Percentiles rank a stretch among this genome's conserved stretches.
Evolutionary conservation across 2,113 vertebrate genomes (phyloP).

Genomic region (Pandion haliaetus): DNA sequence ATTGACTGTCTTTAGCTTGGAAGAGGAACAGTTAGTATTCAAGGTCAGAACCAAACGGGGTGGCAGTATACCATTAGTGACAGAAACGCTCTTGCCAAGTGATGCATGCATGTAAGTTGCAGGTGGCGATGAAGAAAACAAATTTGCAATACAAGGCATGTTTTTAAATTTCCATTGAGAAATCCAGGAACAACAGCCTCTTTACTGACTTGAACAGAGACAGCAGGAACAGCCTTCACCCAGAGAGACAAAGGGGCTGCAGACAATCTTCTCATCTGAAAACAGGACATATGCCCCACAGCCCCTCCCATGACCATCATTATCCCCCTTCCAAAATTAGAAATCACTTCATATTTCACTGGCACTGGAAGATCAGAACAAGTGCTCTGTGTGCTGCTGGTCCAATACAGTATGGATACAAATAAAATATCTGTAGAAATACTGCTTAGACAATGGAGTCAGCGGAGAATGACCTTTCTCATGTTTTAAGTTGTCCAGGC

Average conservation of each 20-base stretch:
- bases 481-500: background rate
- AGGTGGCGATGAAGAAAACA: background rate
- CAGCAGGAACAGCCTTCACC: background rate
- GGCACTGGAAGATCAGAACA: background rate
- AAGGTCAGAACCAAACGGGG: background rate
- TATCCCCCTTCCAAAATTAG: background rate
- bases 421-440: background rate
- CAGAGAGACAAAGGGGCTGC: background rate
- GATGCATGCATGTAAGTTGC: background rate
- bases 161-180: background rate
- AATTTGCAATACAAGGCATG: background rate
- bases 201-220: background rate
- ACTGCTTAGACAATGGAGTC: background rate
- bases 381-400: background rate
- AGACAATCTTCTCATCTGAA: background rate
- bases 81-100: background rate
- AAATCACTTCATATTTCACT: background rate
- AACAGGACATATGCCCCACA: background rate
- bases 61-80: background rate
- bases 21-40: background rate
- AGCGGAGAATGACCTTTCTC: background rate
- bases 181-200: background rate
- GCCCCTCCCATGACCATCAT: background rate
- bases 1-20: background rate
- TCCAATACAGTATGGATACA: background rate